A percentile compares a stretch with the other conserved stretches of the same genome.
phyloP scores from a whole-genome alignment of 2,113 vertebrate genomes.

The Caranx melampygus region DNA sequence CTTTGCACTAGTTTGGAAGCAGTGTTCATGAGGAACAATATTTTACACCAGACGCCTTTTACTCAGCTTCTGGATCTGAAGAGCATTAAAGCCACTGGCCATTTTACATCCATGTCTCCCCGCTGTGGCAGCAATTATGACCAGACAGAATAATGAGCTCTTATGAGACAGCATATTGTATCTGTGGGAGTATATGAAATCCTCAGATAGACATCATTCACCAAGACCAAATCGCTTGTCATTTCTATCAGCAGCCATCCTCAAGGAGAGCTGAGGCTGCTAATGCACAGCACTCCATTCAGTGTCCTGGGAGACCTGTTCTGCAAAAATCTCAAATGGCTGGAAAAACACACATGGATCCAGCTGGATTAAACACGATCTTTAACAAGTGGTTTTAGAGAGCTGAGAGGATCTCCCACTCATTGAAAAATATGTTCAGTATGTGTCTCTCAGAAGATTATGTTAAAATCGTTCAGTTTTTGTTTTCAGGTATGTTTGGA shows the following conservation, averaged over 20 bases:
- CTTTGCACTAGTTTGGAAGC: not conserved
- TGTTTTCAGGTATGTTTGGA: not conserved
- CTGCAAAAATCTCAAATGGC: conserved; percentile 34
- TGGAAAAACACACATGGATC: conserved; percentile 52
- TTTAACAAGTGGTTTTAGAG: not conserved
- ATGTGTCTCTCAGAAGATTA: not conserved
- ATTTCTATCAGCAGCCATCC: conserved; percentile 49
- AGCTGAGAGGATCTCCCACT: conserved; percentile 21
- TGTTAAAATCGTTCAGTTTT: not conserved
- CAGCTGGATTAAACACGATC: conserved; percentile 19
- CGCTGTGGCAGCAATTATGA: conserved; percentile 20
- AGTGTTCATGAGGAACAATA: not conserved
- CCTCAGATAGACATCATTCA: conserved; percentile 52
- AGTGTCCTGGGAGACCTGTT: conserved; percentile 52
- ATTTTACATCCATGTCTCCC: conserved; percentile 2
- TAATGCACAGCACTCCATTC: conserved; percentile 72
- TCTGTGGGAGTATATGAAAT: conserved; percentile 47
- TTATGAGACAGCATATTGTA: conserved; percentile 33
- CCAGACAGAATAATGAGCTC: conserved; percentile 22
- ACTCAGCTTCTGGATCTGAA: not conserved
- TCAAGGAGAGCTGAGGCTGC: conserved; percentile 62
- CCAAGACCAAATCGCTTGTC: conserved; percentile 56
- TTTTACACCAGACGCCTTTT: not conserved
- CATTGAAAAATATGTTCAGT: not conserved
- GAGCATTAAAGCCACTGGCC: not conserved